Percentiles rank a stretch among this genome's conserved stretches.
phyloP scores from a whole-genome alignment of 2,113 vertebrate species.

The Actinemys pallida region DNA sequence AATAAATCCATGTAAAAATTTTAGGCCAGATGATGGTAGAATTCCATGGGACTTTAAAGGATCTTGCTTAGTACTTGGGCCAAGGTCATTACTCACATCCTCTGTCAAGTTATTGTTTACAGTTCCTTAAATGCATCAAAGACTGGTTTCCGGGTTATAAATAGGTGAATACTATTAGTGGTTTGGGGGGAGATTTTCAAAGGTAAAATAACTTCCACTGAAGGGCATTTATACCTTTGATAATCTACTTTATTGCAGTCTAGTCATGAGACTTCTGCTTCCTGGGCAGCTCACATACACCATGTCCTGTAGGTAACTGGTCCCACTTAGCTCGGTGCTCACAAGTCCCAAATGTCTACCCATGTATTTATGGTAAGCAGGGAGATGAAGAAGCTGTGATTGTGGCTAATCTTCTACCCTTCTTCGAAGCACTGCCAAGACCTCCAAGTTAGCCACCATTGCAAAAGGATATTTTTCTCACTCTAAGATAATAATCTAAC shows the following conservation, averaged over 20 bases:
- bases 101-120: background rate
- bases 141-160: background rate
- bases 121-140: background rate
- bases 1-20: background rate
- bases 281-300: background rate
- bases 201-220: background rate
- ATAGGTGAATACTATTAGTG: background rate
- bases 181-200: background rate
- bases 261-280: background rate
- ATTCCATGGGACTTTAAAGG: background rate
- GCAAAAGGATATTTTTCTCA: background rate
- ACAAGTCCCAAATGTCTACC: fast-evolving
- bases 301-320: background rate
- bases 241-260: background rate
- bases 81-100: background rate
- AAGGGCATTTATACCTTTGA: background rate
- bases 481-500: background rate
- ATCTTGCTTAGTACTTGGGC: background rate
- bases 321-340: background rate
- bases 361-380: background rate
- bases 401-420: background rate
- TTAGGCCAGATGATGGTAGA: background rate
- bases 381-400: background rate
- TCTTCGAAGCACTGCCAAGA: fast-evolving
- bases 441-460: background rate